Conservation (phyloP, 2,888 invertebrate genomes). For the Anorthoa munda region DNA sequence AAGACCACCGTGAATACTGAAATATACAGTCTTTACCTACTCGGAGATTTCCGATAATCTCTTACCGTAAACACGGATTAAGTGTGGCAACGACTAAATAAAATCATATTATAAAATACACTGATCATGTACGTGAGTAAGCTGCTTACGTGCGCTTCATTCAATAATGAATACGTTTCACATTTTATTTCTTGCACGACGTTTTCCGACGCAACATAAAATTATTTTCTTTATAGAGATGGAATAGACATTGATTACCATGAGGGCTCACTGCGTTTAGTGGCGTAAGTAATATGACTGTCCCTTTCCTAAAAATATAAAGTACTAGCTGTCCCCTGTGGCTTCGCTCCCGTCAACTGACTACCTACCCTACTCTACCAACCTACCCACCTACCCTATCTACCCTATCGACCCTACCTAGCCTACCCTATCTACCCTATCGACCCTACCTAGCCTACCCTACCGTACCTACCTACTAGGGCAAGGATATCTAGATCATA, state of each 20-base stretch:
- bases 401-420: too few relatives aligned
- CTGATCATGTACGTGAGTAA: constrained; percentile 19
- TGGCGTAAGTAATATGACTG: neutral
- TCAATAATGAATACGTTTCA: constrained; percentile 24
- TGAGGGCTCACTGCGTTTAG: neutral
- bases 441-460: too few relatives aligned
- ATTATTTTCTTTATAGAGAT: neutral
- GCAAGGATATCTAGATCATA: too few relatives aligned
- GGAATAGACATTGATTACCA: neutral
- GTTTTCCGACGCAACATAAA: neutral
- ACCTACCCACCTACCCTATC: too few relatives aligned
- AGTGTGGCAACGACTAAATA: constrained; percentile 1
- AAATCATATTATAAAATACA: constrained; percentile 11
- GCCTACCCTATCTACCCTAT: too few relatives aligned
- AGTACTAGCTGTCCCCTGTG: too few relatives aligned
- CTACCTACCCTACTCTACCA: too few relatives aligned
- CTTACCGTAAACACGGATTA: constrained; percentile 32
- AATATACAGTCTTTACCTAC: constrained; percentile 8
- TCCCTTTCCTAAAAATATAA: constrained; percentile 6
- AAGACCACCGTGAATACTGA: neutral
- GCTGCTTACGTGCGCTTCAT: constrained; percentile 33
- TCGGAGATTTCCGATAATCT: constrained; percentile 2
- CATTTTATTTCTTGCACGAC: constrained; percentile 10
- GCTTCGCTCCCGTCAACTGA: too few relatives aligned
- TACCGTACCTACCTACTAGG: too few relatives aligned